Conservation (phyloP, 2,888 invertebrate genomes). For the Lasioglossum vierecki region DNA sequence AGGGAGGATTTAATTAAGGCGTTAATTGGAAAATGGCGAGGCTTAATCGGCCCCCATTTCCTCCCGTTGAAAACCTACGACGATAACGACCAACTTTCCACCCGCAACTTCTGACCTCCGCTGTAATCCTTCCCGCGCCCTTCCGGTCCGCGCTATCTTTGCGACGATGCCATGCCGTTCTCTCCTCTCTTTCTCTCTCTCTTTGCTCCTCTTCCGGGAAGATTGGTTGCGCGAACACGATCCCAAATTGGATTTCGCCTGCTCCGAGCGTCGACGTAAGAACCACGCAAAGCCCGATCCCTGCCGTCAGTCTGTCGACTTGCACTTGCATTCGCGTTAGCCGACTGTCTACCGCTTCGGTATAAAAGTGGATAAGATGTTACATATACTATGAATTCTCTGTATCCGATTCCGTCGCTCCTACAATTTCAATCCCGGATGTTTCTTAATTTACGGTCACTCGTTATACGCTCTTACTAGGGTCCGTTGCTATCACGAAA, state of each 20-base stretch:
- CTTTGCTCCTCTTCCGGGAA: conserved; percentile 3
- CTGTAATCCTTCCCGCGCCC: conserved; percentile 33
- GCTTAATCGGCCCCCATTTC: conserved; percentile 81
- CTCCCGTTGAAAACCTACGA: conserved; percentile 77
- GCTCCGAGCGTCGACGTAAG: conserved; percentile 1
- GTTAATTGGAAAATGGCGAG: conserved; percentile 83
- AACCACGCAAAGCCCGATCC: neutral
- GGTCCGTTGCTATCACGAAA: neutral
- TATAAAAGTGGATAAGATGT: conserved; percentile 5
- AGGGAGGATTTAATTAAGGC: conserved; percentile 82
- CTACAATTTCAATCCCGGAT: neutral
- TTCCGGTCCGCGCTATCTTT: conserved; percentile 35
- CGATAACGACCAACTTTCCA: conserved; percentile 80
- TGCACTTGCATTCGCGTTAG: conserved; percentile 15
- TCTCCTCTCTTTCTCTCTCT: neutral
- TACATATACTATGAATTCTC: neutral
- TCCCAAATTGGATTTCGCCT: conserved; percentile 22
- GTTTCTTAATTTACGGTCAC: neutral
- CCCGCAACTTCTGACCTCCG: conserved; percentile 66
- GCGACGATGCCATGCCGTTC: neutral
- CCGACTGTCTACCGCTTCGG: neutral
- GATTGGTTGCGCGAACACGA: conserved; percentile 27
- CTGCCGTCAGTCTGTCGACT: conserved; percentile 7
- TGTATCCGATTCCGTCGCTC: neutral
- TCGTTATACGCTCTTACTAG: neutral